A percentile compares a stretch with the other conserved stretches of the same genome.
These are phyloP conservation scores for Darevskia mixta DNA, from an alignment of 2,797 vertebrate species.

Conservation along the genomic window DNA sequence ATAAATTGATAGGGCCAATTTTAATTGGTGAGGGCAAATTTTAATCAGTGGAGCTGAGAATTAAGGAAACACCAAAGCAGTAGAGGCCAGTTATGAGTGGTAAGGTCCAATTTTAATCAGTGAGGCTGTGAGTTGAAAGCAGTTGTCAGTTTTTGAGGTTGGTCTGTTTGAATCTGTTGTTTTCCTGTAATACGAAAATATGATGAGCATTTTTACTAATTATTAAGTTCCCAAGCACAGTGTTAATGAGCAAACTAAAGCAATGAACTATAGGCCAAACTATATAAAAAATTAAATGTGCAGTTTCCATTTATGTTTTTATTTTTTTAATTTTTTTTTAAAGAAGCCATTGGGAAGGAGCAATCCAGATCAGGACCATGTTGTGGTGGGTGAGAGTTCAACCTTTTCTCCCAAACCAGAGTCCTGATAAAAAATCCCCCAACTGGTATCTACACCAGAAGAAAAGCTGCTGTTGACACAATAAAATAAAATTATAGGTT, in stretches of 20 bases:
- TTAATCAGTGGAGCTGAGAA: slow-evolving; percentile 23
- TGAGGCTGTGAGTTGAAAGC: not conserved
- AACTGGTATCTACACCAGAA: not conserved
- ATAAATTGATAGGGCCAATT: slow-evolving; percentile 26
- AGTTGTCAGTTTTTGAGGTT: not conserved
- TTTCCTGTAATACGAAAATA: not conserved
- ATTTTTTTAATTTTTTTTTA: too few relatives aligned
- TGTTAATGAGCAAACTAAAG: not conserved
- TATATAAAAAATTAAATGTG: not conserved
- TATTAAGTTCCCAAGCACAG: not conserved
- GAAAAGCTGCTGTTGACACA: not conserved
- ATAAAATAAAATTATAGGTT: not conserved
- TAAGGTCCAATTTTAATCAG: not conserved
- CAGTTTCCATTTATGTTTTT: not conserved
- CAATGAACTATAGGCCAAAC: not conserved
- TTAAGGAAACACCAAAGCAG: slow-evolving; percentile 9
- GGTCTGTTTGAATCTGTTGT: not conserved
- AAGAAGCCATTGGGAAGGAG: not conserved
- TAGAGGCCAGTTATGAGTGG: slow-evolving; percentile 29
- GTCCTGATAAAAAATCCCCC: not conserved
- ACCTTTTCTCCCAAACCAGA: not conserved
- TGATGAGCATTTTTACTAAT: not conserved
- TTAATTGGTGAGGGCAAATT: slow-evolving; percentile 24
- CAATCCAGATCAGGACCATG: not conserved
- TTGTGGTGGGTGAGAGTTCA: not conserved